Conservation (phyloP, 2,888 invertebrate species). For the Hydrotaea cyrtoneurina region DNA sequence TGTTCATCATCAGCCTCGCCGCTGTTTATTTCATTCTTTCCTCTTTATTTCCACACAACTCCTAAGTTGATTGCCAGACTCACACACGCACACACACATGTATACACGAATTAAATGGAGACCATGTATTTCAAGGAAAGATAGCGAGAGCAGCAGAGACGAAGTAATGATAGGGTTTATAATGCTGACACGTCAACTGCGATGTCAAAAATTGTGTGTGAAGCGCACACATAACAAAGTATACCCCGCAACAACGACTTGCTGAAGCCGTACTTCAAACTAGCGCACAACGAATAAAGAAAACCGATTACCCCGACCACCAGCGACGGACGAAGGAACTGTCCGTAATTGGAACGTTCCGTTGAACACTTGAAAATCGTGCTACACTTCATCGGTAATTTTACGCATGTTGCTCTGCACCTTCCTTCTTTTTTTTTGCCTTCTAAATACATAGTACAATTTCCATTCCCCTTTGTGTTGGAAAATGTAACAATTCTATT, state of each 20-base stretch:
- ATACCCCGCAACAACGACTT: not conserved
- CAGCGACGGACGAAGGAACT: not conserved
- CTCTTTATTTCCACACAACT: slow-evolving; percentile 17
- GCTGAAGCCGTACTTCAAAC: not conserved
- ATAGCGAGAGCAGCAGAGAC: slow-evolving; percentile 5
- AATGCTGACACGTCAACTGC: slow-evolving; percentile 65
- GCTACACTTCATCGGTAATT: slow-evolving; percentile 19
- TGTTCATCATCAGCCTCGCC: not conserved
- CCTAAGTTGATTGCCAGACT: slow-evolving; percentile 18
- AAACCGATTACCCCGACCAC: not conserved
- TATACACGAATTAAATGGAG: slow-evolving; percentile 19
- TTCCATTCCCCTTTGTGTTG: slow-evolving; percentile 28
- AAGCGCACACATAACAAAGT: not conserved
- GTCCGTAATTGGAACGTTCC: not conserved
- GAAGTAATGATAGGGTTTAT: slow-evolving; percentile 63
- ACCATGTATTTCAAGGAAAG: slow-evolving; percentile 49
- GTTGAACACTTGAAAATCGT: slow-evolving; percentile 29
- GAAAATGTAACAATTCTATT: slow-evolving; percentile 59
- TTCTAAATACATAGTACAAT: slow-evolving; percentile 6
- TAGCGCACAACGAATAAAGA: not conserved
- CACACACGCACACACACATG: not conserved
- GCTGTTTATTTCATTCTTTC: too few relatives aligned
- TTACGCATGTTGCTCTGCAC: slow-evolving; percentile 34
- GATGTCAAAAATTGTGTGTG: slow-evolving; percentile 41
- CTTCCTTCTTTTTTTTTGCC: not conserved